Base-by-base conservation (phyloP, 2,888 invertebrate species). In the Oeneis ivallda region DNA sequence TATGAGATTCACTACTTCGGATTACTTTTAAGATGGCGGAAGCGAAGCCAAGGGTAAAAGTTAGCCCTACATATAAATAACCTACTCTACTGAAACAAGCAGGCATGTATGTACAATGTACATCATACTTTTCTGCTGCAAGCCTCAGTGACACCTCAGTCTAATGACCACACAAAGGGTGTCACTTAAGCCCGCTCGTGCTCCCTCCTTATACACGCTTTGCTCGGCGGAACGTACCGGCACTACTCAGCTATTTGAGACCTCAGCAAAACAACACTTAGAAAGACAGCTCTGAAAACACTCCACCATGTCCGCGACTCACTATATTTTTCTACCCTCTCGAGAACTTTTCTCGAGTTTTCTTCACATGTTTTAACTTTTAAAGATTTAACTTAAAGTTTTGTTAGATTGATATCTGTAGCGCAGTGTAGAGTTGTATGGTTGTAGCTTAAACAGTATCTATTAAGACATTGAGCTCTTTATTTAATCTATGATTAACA, bases 141-240 rank as follows among this genome's bases (percentile, higher is more conserved):
- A 61, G 50, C 65, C 64, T 69, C 53, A 66, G 69, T 68, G 72
- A 65, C 70, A 70, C 68, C 74, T 77, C 66, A 66, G 71, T 69
- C 73, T 81, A 81, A 81, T 80, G 80, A 79, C 80, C 79, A 70
- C 75, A 72, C 71, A 72, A 72, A 75, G 75, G 70, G 71, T 75
- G 70, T 70, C 69, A 70, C 68, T 67, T 62, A 57, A 68, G 53
- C 49, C 32, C 45, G 63, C 70, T 63, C 59, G 61, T 59, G 53
- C 65, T 52, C 32, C 57, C 62, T 71, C 69, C 72, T 73, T 73
- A 66, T 64, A 74, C 74, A 72, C 73, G 71, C 70, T 70, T 71
- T 62, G 66, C 68, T 63, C 68, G 64, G 52, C 15, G 50, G 41
- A 60, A 61, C 39, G 34, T 59, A 58, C 45, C 4, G 26, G 43